phyloP scores from a whole-genome alignment of 2,113 vertebrate species.

The Kryptolebias marmoratus region DNA sequence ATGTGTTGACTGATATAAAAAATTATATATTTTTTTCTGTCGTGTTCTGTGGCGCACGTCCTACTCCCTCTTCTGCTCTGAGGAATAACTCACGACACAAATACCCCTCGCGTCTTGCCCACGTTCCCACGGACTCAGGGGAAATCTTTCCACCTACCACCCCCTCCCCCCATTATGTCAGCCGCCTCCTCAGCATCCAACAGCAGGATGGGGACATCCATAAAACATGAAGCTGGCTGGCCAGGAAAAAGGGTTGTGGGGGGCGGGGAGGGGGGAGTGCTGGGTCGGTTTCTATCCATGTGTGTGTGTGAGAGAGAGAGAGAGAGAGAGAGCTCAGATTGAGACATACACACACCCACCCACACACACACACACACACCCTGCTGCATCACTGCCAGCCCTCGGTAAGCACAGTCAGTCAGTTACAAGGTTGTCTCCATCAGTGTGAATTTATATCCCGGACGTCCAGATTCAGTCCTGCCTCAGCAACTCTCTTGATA shows the following conservation, averaged over 20 bases:
- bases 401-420: conserved; percentile 29
- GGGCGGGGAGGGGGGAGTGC: conserved; percentile 12
- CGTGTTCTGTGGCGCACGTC: not conserved
- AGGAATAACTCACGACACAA: conserved; percentile 32
- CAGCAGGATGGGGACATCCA: conserved; percentile 62
- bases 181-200: conserved; percentile 39
- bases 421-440: conserved; percentile 48
- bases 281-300: not conserved
- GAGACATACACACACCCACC: conserved; percentile 14
- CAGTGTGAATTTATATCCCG: conserved; percentile 59
- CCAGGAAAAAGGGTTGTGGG: conserved; percentile 44
- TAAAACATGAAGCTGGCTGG: conserved; percentile 73
- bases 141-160: conserved; percentile 57
- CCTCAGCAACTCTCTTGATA: conserved; percentile 62
- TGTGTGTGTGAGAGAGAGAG: conserved; percentile 26
- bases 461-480: conserved; percentile 33
- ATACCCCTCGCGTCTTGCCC: conserved; percentile 10
- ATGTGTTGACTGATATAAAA: not conserved
- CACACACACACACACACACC: conserved; percentile 26
- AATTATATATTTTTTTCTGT: not conserved
- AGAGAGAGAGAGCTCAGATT: conserved; percentile 34
- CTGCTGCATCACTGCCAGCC: conserved; percentile 40
- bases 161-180: conserved; percentile 1
- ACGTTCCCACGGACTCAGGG: conserved; percentile 37
- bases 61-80: conserved; percentile 19